phyloP scores from a whole-genome alignment of 2,888 invertebrate genomes.

The Platypus cylindrus region DNA sequence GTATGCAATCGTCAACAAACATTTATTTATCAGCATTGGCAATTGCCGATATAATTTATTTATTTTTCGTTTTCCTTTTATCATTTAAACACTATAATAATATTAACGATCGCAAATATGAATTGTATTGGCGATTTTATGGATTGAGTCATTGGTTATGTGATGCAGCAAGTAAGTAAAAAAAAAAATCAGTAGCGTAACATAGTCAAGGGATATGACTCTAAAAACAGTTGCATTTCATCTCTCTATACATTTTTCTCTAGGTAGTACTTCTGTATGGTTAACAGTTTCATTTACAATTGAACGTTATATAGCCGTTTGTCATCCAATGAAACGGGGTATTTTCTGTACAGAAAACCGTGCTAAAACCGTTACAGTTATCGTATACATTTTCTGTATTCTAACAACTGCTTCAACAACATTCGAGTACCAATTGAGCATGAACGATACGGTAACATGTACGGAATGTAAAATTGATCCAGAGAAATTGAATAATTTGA shows the following conservation, averaged over 20 bases:
- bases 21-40: slow-evolving; percentile 61
- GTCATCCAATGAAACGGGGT: slow-evolving; percentile 59
- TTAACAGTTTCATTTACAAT: slow-evolving; percentile 63
- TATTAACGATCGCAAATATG: slow-evolving; percentile 39
- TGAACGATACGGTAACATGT: slow-evolving; percentile 25
- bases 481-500: slow-evolving; percentile 9
- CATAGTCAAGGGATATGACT: neutral
- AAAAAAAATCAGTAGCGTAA: neutral
- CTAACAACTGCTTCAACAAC: slow-evolving; percentile 49
- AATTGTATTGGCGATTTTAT: slow-evolving; percentile 46
- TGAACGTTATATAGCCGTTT: slow-evolving; percentile 63
- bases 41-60: slow-evolving; percentile 55
- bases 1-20: slow-evolving; percentile 65
- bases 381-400: slow-evolving; percentile 46
- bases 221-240: neutral
- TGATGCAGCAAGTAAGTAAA: slow-evolving; percentile 51
- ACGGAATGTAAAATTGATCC: slow-evolving; percentile 16
- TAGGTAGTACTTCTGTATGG: slow-evolving; percentile 59
- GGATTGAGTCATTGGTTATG: slow-evolving; percentile 49
- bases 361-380: slow-evolving; percentile 50
- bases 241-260: slow-evolving; percentile 14
- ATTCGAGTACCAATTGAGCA: slow-evolving; percentile 49
- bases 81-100: slow-evolving; percentile 48
- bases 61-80: slow-evolving; percentile 50
- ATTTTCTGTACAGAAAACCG: slow-evolving; percentile 55